Conservation (phyloP, 2,797 vertebrate species). For the Spizella passerina region DNA sequence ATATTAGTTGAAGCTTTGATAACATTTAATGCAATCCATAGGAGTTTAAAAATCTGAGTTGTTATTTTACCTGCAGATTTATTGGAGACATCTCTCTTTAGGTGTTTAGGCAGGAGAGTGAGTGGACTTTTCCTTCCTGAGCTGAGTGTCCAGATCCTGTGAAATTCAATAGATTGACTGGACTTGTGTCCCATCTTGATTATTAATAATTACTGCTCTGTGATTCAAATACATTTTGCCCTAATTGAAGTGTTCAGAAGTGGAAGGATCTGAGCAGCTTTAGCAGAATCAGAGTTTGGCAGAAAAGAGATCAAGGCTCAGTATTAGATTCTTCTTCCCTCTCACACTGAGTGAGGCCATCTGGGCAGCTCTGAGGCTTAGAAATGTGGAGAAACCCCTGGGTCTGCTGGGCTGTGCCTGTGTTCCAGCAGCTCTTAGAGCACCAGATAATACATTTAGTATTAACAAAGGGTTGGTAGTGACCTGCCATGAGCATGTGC, state of each 20-base stretch:
- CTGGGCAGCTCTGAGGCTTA: not conserved
- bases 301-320: not conserved
- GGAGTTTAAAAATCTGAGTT: not conserved
- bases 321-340: not conserved
- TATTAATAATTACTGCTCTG: not conserved
- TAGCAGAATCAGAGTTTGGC: not conserved
- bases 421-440: not conserved
- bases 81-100: not conserved
- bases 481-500: not conserved
- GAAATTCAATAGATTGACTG: not conserved
- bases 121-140: not conserved
- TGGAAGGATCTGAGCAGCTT: not conserved
- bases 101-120: not conserved
- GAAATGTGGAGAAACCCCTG: not conserved
- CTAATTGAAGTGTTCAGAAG: not conserved
- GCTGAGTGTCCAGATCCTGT: not conserved
- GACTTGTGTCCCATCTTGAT: not conserved
- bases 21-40: not conserved
- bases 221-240: not conserved
- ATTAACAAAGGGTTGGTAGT: not conserved
- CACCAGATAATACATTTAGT: not conserved
- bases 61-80: not conserved
- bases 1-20: not conserved
- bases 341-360: not conserved
- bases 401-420: not conserved